phyloP scores from a whole-genome alignment of 2,888 invertebrate genomes.

The Amphipoea oculea region DNA sequence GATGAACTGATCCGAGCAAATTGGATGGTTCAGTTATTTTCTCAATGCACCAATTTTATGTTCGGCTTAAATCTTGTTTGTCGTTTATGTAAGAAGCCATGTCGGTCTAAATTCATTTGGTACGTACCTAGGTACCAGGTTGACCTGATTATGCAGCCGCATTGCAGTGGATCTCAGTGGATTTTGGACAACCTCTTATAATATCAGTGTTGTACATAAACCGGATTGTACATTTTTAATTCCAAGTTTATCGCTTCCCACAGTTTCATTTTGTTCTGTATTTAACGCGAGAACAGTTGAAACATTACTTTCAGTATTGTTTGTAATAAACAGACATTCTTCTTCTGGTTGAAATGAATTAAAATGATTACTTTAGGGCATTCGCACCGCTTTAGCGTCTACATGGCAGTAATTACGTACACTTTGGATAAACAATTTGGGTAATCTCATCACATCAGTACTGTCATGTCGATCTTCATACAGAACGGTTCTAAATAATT shows the following conservation, averaged over 20 bases:
- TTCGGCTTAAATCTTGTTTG: conserved; percentile 61
- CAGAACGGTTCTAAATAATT: conserved; percentile 63
- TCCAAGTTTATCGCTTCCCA: conserved; percentile 59
- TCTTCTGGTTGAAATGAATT: conserved; percentile 42
- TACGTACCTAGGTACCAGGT: conserved; percentile 62
- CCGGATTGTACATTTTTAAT: conserved; percentile 56
- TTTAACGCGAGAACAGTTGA: conserved; percentile 45
- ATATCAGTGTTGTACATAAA: conserved; percentile 52
- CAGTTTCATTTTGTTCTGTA: conserved; percentile 56
- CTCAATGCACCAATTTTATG: conserved; percentile 59
- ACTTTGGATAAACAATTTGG: conserved; percentile 54
- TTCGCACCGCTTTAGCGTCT: conserved; percentile 32
- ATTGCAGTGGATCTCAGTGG: conserved; percentile 71
- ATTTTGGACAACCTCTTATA: conserved; percentile 64
- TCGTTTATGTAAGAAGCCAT: conserved; percentile 60
- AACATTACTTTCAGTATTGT: conserved; percentile 50
- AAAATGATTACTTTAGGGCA: conserved; percentile 44
- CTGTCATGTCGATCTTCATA: conserved; percentile 45
- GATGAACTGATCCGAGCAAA: conserved; percentile 48
- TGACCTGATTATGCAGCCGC: conserved; percentile 75
- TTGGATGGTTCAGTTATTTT: conserved; percentile 56
- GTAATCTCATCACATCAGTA: conserved; percentile 51
- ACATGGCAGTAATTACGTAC: conserved; percentile 35
- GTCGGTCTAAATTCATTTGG: conserved; percentile 58
- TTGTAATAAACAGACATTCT: conserved; percentile 47